Evolutionary conservation across 1,140 invertebrate genomes (phyloP).

Genomic region (Intoshia linei): DNA sequence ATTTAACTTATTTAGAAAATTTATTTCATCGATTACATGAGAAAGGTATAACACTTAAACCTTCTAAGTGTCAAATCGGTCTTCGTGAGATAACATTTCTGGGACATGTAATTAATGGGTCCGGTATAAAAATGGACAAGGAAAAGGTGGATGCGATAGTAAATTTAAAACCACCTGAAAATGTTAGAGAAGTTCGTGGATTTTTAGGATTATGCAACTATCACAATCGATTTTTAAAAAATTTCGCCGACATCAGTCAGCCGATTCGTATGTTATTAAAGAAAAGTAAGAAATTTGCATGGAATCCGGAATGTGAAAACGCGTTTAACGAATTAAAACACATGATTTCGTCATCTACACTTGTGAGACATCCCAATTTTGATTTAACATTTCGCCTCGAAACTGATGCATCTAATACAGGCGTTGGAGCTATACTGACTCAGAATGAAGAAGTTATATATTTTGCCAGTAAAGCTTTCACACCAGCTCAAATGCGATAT

Average conservation of each 20-base stretch:
- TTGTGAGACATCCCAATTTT: slow-evolving; percentile 6
- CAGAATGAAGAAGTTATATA: slow-evolving; percentile 8
- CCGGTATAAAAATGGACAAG: slow-evolving; percentile 10
- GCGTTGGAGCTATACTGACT: slow-evolving; percentile 13
- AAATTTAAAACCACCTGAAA: slow-evolving; percentile 11
- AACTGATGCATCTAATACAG: slow-evolving; percentile 12
- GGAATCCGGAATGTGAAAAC: neutral
- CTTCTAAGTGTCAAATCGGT: too few relatives aligned
- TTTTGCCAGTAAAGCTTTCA: too few relatives aligned
- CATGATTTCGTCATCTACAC: slow-evolving; percentile 2
- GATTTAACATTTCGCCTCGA: slow-evolving; percentile 7
- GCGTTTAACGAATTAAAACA: slow-evolving; percentile 6
- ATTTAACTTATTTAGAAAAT: too few relatives aligned
- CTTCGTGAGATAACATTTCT: slow-evolving; percentile 11
- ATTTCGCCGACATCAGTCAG: slow-evolving; percentile 8
- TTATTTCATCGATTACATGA: too few relatives aligned
- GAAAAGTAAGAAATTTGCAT: neutral
- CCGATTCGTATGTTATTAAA: neutral
- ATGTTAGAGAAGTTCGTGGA: slow-evolving; percentile 9
- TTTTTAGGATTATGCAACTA: slow-evolving; percentile 12
- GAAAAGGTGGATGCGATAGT: slow-evolving; percentile 12
- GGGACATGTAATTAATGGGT: slow-evolving; percentile 9
- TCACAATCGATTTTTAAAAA: slow-evolving; percentile 10
- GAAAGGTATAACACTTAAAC: too few relatives aligned
- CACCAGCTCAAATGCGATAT: too few relatives aligned